phyloP scores from a whole-genome alignment of 1,140 invertebrate genomes.

The Drosophila nigrodunni region DNA sequence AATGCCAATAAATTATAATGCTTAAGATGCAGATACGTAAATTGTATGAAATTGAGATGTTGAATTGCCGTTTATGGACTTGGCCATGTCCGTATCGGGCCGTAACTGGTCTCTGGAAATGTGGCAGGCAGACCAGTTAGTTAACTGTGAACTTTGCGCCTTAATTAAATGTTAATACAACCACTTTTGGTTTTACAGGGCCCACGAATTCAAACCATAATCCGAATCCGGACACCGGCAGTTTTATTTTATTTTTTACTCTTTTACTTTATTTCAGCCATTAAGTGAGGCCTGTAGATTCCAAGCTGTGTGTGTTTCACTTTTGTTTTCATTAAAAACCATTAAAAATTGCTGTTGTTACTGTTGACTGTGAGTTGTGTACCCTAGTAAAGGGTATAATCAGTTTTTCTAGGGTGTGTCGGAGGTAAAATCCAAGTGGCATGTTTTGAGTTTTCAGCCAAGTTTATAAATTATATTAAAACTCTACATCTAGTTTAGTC shows the following conservation, averaged over 20 bases:
- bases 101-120: not conserved
- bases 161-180: conserved; percentile 54
- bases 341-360: conserved; percentile 17
- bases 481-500: too few relatives aligned
- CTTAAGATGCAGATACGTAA: not conserved
- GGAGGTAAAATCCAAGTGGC: too few relatives aligned
- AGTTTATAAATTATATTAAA: too few relatives aligned
- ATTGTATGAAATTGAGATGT: not conserved
- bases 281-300: conserved; percentile 15
- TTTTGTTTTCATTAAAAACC: conserved; percentile 49
- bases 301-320: conserved; percentile 48
- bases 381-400: too few relatives aligned
- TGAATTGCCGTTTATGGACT: conserved; percentile 10
- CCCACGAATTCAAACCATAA: conserved; percentile 5
- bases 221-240: not conserved
- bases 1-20: not conserved
- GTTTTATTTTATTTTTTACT: too few relatives aligned
- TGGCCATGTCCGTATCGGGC: conserved; percentile 1
- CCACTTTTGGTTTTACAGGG: conserved; percentile 44
- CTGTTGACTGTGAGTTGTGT: not conserved
- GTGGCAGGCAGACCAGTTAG: conserved; percentile 23
- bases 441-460: too few relatives aligned
- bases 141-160: conserved; percentile 39
- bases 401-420: not conserved
- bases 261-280: conserved; percentile 6